These are phyloP conservation scores for Dasypogon diadema DNA, from an alignment of 2,888 invertebrate genomes.

Conservation along the genomic window DNA sequence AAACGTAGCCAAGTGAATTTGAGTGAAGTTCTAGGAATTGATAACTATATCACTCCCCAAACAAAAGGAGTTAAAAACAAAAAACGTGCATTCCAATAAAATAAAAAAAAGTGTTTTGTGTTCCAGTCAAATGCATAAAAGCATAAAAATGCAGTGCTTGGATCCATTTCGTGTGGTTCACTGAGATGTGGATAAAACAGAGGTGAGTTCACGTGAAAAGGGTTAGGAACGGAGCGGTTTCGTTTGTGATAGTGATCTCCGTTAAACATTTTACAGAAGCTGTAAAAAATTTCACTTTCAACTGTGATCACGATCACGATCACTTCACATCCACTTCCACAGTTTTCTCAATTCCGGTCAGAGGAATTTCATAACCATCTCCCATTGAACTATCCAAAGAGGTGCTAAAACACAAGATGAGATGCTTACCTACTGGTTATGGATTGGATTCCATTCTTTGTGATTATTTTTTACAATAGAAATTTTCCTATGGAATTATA, in stretches of 20 bases:
- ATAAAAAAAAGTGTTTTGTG: conserved; percentile 7
- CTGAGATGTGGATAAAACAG: not conserved
- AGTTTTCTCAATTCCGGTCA: conserved; percentile 9
- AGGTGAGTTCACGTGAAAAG: conserved; percentile 21
- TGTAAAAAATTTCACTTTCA: conserved; percentile 38
- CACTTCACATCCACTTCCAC: not conserved
- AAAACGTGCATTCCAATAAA: too few species aligned
- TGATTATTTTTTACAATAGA: too few species aligned
- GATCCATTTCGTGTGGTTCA: conserved; percentile 16
- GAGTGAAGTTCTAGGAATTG: too few species aligned
- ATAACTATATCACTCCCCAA: too few species aligned
- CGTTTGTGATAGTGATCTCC: not conserved
- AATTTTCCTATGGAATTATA: too few species aligned
- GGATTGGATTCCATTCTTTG: too few species aligned
- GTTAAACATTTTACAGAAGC: not conserved
- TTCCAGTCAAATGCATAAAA: not conserved
- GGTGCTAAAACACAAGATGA: too few species aligned
- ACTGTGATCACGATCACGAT: not conserved
- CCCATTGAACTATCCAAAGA: not conserved
- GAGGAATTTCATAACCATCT: conserved; percentile 18
- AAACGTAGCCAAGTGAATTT: too few species aligned
- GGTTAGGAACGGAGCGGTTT: not conserved
- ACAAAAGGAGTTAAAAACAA: too few species aligned
- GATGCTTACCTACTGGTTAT: too few species aligned
- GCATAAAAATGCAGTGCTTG: conserved; percentile 2